These are phyloP conservation scores for Polydrusus pterygomalis DNA, from an alignment of 2,888 invertebrate species.

Conservation along the genomic window DNA sequence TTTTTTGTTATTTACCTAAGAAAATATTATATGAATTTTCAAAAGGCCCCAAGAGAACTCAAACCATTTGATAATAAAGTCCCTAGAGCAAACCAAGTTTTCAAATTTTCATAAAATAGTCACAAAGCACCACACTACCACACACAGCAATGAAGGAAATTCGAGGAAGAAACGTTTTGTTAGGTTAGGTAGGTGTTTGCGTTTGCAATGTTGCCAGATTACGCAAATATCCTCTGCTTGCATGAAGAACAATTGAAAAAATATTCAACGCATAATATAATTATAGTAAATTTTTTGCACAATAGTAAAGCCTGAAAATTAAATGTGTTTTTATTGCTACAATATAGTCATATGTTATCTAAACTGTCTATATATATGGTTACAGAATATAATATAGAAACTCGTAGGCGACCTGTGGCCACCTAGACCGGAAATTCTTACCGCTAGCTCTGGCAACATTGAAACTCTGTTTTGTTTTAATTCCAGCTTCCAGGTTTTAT, in stretches of 20 bases:
- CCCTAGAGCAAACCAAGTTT: not conserved
- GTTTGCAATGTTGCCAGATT: conserved; percentile 12
- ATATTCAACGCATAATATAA: not conserved
- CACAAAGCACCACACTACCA: conserved; percentile 35
- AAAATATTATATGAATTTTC: not conserved
- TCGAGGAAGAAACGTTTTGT: conserved; percentile 33
- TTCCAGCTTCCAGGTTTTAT: not conserved
- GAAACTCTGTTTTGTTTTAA: not conserved
- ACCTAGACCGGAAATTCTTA: not conserved
- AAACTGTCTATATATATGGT: too few species aligned
- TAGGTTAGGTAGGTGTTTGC: conserved; percentile 25
- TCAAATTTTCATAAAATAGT: not conserved
- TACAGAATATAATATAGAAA: too few species aligned
- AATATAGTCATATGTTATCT: not conserved
- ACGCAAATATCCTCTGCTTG: not conserved
- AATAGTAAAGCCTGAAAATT: not conserved
- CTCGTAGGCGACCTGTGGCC: too few species aligned
- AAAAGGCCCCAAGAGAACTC: not conserved
- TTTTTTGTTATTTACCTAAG: conserved; percentile 36
- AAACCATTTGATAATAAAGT: not conserved
- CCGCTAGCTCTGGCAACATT: not conserved
- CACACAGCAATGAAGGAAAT: conserved; percentile 17
- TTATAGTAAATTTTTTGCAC: not conserved
- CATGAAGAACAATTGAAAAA: not conserved
- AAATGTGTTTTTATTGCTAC: not conserved